Evolutionary conservation across 2,113 vertebrate species (phyloP).

Genomic region (Paracanthobrama guichenoti): DNA sequence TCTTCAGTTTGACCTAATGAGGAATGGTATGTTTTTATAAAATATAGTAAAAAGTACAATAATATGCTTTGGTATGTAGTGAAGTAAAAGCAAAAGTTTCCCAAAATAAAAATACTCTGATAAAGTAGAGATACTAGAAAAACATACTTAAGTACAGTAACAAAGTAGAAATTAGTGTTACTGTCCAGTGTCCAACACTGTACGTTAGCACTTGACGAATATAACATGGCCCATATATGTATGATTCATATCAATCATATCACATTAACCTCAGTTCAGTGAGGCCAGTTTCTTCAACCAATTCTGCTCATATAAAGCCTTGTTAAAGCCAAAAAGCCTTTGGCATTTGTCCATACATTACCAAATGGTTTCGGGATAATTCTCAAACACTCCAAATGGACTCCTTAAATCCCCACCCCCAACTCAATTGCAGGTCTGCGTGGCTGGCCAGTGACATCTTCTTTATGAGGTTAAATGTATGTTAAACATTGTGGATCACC

Average conservation of each 20-base stretch:
- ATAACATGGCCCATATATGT: background rate
- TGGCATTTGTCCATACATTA: conserved; percentile 26
- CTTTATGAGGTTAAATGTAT: background rate
- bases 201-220: background rate
- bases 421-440: background rate
- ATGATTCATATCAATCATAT: background rate
- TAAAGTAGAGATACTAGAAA: too few species aligned
- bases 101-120: too few species aligned
- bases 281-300: background rate
- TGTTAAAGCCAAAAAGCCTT: conserved; percentile 34
- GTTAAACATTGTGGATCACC: background rate
- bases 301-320: conserved; percentile 26
- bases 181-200: too few species aligned
- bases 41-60: too few species aligned
- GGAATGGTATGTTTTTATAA: too few species aligned
- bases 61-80: too few species aligned
- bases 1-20: too few species aligned
- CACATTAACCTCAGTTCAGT: background rate
- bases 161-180: too few species aligned
- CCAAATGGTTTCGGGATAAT: conserved; percentile 25
- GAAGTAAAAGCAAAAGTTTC: too few species aligned
- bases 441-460: background rate
- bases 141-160: too few species aligned
- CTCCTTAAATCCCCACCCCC: background rate
- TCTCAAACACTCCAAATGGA: conserved; percentile 1